Percentiles rank a stretch among this genome's conserved stretches.
These are phyloP conservation scores for Tachina grossa DNA, from an alignment of 2,888 invertebrate genomes.

Conservation along the genomic window DNA sequence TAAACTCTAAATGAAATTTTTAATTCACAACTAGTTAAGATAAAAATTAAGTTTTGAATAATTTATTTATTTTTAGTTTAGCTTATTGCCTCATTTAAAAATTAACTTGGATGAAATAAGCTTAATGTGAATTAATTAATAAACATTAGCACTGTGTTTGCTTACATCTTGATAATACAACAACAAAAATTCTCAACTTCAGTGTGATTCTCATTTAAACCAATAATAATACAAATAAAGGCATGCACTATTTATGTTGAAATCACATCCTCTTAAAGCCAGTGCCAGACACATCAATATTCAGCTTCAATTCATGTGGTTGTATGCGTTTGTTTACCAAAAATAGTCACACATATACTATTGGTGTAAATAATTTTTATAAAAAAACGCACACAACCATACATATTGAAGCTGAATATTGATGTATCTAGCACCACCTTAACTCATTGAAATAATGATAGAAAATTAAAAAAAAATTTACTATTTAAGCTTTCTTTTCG, in stretches of 20 bases:
- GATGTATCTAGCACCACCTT: too few relatives aligned
- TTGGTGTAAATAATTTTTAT: too few relatives aligned
- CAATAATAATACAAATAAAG: background rate
- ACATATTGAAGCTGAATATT: too few relatives aligned
- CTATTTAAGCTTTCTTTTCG: too few relatives aligned
- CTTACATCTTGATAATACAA: conserved; percentile 22
- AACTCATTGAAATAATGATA: background rate
- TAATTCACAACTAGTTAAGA: background rate
- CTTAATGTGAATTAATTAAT: conserved; percentile 13
- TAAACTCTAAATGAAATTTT: too few relatives aligned
- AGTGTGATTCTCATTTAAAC: conserved; percentile 22
- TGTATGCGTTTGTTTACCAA: too few relatives aligned
- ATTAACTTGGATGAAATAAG: conserved; percentile 5
- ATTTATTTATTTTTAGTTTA: conserved; percentile 1
- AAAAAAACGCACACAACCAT: too few relatives aligned
- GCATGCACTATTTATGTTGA: background rate
- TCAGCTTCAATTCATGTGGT: too few relatives aligned
- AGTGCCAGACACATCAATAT: too few relatives aligned
- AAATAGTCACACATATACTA: too few relatives aligned
- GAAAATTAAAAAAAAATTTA: background rate
- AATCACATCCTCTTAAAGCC: too few relatives aligned
- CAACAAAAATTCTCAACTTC: conserved; percentile 38
- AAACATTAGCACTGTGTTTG: background rate
- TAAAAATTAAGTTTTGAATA: conserved; percentile 7
- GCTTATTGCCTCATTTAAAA: conserved; percentile 21